Conservation (phyloP, 1,140 invertebrate genomes). For the Drosophila bipectinata region DNA sequence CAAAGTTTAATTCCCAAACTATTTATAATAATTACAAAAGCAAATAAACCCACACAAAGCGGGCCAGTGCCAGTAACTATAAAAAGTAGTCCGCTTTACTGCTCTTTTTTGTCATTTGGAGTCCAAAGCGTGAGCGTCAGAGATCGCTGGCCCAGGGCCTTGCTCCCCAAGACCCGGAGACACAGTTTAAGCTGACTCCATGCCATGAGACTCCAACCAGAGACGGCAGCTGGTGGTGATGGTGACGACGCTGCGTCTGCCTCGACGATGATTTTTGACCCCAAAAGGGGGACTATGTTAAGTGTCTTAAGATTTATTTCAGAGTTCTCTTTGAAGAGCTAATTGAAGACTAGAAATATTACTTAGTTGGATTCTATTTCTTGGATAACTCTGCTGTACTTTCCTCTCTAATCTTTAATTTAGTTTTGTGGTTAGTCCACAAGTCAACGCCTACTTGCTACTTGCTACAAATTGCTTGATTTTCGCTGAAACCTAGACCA, state of each 20-base stretch:
- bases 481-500: neutral
- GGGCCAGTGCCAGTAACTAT: slow-evolving; percentile 28
- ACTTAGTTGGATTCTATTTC: too few relatives aligned
- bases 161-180: slow-evolving; percentile 13
- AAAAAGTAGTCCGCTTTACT: slow-evolving; percentile 46
- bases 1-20: slow-evolving; percentile 64
- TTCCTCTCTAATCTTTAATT: neutral
- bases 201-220: slow-evolving; percentile 2
- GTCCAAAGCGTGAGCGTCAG: slow-evolving; percentile 52
- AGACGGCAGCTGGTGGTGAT: slow-evolving; percentile 9
- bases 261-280: slow-evolving; percentile 27
- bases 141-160: slow-evolving; percentile 40
- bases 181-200: slow-evolving; percentile 15
- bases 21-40: slow-evolving; percentile 77
- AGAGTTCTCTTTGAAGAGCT: too few relatives aligned
- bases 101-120: slow-evolving; percentile 29
- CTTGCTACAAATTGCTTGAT: too few relatives aligned
- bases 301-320: slow-evolving; percentile 25
- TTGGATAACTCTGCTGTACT: slow-evolving; percentile 1
- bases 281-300: slow-evolving; percentile 14
- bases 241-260: slow-evolving; percentile 50
- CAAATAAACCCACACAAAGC: slow-evolving; percentile 60
- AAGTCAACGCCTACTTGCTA: too few relatives aligned
- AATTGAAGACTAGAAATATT: too few relatives aligned
- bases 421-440: slow-evolving; percentile 14